Evolutionary conservation across 2,888 invertebrate genomes (phyloP), one percentile per base, ranked within the genome.

Genomic region (Dascillus cervinus): DNA sequence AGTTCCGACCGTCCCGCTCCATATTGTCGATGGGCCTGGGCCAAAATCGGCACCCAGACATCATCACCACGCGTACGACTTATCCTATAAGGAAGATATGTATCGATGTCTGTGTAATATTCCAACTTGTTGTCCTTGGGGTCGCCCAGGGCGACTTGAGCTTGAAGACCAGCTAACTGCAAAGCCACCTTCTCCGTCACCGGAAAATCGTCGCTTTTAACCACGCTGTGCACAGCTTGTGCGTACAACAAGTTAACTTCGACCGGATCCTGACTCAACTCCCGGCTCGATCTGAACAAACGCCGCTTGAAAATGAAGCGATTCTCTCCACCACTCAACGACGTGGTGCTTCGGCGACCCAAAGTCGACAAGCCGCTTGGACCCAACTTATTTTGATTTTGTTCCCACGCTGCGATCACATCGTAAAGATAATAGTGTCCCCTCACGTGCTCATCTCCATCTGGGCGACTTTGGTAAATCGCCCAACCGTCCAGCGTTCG

Each of bases 161-260:
- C 90, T 62, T 95, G 94, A 8, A 95, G 70, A 11, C 95, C 95
- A 0, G 94, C 94, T 49, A 95, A 66, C 62, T 95, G 94, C 2
- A 95, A 72, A 0, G 92, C 91, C 30, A 94, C 91, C 64, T 92
- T 89, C 67, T 92, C 91, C 17, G 89, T 90, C 4, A 95, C 90
- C 0, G 91, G 91, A 62, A 90, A 94, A 64, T 94, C 91, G 65
- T 95, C 94, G 67, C 85, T 77, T 77, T 91, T 91, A 2, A 94
- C 94, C 26, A 95, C 91, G 58, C 86, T 85, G 54, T 94, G 86
- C 4, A 95, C 94, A 34, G 92, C 94, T 68, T 95, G 95, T 13
- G 94, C 89, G 63, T 92, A 95, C 3, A 95, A 69, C 58, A 95
- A 75, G 52, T 89, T 91, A 8, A 94, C 88, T 67, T 95, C 94